A percentile compares a stretch with the other conserved stretches of the same genome.
These are phyloP conservation scores for Elachura formosa DNA, from an alignment of 2,113 vertebrate species.

Conservation along the genomic window DNA sequence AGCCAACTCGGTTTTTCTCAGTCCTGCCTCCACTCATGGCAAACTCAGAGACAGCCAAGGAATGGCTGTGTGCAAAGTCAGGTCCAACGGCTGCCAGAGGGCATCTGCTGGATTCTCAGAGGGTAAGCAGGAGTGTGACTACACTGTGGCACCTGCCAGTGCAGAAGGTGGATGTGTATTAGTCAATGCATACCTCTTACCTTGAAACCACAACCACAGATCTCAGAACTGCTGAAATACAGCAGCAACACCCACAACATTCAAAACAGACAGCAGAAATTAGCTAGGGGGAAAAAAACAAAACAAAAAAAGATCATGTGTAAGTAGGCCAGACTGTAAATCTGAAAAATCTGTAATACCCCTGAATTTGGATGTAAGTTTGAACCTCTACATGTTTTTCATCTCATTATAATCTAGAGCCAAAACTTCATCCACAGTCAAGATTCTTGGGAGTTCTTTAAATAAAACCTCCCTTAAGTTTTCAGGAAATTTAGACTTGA, in stretches of 20 bases:
- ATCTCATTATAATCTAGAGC: neutral
- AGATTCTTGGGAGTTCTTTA: neutral
- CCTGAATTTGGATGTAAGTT: neutral
- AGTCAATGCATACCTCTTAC: neutral
- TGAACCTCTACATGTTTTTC: neutral
- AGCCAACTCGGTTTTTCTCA: neutral
- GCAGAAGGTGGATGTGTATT: neutral
- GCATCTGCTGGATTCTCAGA: neutral
- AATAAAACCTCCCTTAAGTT: neutral
- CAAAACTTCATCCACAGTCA: neutral
- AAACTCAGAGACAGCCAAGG: neutral
- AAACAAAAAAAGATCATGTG: neutral
- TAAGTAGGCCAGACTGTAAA: neutral
- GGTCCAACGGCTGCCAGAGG: neutral
- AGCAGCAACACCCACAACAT: neutral
- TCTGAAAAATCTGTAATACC: neutral
- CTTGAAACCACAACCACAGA: neutral
- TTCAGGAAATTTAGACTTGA: neutral
- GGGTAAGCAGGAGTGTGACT: neutral
- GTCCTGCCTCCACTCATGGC: neutral
- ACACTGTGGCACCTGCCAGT: neutral
- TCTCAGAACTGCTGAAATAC: neutral
- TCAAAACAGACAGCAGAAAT: neutral
- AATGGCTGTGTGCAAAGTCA: neutral
- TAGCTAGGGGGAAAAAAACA: neutral